Percentiles rank a stretch among this genome's conserved stretches.
phyloP scores from a whole-genome alignment of 2,888 invertebrate species.

The Chalcosyrphus nemorum region DNA sequence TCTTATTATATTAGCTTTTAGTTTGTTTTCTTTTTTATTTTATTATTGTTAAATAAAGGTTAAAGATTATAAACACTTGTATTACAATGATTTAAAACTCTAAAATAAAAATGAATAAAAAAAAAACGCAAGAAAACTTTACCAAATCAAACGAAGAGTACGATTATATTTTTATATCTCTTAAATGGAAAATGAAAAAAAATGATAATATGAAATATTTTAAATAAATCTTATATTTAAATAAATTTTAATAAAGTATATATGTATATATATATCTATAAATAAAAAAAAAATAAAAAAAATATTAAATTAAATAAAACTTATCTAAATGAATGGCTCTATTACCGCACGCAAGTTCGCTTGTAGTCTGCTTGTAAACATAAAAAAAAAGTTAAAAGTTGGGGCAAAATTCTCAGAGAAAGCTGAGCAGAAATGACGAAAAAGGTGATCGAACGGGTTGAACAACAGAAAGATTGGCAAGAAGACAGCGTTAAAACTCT shows the following conservation, averaged over 20 bases:
- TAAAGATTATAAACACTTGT: conserved; percentile 42
- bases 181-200: conserved; percentile 39
- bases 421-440: too few relatives aligned
- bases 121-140: conserved; percentile 38
- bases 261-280: neutral
- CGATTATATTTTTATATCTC: conserved; percentile 72
- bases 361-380: too few relatives aligned
- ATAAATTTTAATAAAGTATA: conserved; percentile 48
- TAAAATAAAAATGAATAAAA: conserved; percentile 3
- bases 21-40: conserved; percentile 2
- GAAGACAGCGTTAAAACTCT: too few relatives aligned
- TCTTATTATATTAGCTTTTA: conserved; percentile 36
- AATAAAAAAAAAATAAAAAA: neutral
- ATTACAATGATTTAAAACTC: conserved; percentile 23
- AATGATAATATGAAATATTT: conserved; percentile 54
- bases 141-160: conserved; percentile 60
- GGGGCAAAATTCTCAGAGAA: too few relatives aligned
- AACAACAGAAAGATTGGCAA: too few relatives aligned
- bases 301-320: neutral
- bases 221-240: conserved; percentile 58
- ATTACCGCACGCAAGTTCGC: too few relatives aligned
- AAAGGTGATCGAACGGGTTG: too few relatives aligned
- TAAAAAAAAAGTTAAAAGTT: too few relatives aligned
- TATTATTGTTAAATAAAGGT: conserved; percentile 60
- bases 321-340: neutral